A percentile compares a stretch with the other conserved stretches of the same genome.
Evolutionary conservation across 2,797 vertebrate genomes (phyloP).

Genomic region (Enteromius trimaculatus): DNA sequence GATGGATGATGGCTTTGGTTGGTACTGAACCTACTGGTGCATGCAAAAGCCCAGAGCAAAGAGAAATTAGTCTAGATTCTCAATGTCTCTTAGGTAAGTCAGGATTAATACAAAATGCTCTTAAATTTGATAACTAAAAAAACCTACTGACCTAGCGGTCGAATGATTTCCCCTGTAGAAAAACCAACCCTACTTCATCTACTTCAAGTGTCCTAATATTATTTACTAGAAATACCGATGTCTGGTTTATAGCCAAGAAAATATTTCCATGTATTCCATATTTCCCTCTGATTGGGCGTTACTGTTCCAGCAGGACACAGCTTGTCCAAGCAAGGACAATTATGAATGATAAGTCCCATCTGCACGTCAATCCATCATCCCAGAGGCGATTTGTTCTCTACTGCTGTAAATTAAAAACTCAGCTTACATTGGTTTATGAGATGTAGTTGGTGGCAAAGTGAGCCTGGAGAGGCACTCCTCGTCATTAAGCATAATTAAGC

Average conservation of each 20-base stretch:
- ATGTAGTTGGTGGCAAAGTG: constrained; percentile 36
- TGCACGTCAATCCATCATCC: constrained; percentile 36
- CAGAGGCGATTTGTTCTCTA: constrained; percentile 10
- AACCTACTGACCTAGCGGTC: neutral
- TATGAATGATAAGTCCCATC: constrained; percentile 50
- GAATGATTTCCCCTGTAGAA: constrained; percentile 37
- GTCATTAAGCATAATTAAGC: constrained; percentile 62
- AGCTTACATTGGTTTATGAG: constrained; percentile 48
- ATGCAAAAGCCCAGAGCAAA: neutral
- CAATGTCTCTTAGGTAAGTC: neutral
- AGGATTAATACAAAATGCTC: neutral
- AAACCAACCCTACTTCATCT: constrained; percentile 14
- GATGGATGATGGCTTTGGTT: neutral
- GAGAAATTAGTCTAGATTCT: constrained; percentile 8
- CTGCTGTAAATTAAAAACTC: constrained; percentile 53
- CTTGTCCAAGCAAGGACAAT: constrained; percentile 34
- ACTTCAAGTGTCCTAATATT: neutral
- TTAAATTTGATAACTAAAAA: constrained; percentile 20
- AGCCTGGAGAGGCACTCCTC: constrained; percentile 48
- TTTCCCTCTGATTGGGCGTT: neutral
- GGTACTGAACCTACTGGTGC: neutral
- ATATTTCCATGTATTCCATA: neutral
- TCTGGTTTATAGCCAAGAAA: neutral
- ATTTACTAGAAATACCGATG: neutral
- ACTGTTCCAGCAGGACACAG: constrained; percentile 5